Evolutionary conservation across 2,797 vertebrate genomes (phyloP), one percentile per base, ranked within the genome.

Genomic region (Danionella dracula): DNA sequence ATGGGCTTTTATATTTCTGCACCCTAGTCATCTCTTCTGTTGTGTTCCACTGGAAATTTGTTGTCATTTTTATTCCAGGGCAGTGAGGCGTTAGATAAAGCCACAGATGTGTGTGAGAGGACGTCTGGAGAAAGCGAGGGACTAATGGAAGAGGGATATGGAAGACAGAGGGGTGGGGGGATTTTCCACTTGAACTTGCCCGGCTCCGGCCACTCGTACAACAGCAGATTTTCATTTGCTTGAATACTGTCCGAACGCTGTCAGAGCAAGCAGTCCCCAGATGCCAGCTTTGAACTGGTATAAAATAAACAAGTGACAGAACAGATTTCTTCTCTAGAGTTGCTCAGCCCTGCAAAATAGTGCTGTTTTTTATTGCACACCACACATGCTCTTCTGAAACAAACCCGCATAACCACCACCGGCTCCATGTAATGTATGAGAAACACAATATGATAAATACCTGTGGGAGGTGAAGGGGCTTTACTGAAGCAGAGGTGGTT

Each of bases 41-140:
- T 69, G 74, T 77, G 76, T 74, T 74, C 70, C 76, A 78, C 82
- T 89, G 81, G 80, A 86, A 87, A 84, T 84, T 88, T 89, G 85
- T 90, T 89, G 88, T 89, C 88, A 90, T 90, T 90, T 90, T 90
- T 87, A 86, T 88, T 88, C 84, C 78, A 78, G 70, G 68, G 79
- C 81, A 83, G 66, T 81, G 79, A 78, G 77, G 78, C 77, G 74
- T 83, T 80, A 71, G 77, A 81, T 81, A 72, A 74, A 75, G 83
- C 83, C 85, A 82, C 51, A 55, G 71, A 83, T 66, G 77, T 74
- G 77, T 75, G 70, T 54, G 75, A 45, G 54, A 46, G 64, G 51
- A 68, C 65, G 31, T 58, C 53, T 56, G 35, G 23, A 54, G 64
- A 57, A 70, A 73, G 68, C 56, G 60, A 44, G 42, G 68, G 60